Evolutionary conservation across 1,140 invertebrate genomes (phyloP).

Genomic region (Nixonia krombeini): DNA sequence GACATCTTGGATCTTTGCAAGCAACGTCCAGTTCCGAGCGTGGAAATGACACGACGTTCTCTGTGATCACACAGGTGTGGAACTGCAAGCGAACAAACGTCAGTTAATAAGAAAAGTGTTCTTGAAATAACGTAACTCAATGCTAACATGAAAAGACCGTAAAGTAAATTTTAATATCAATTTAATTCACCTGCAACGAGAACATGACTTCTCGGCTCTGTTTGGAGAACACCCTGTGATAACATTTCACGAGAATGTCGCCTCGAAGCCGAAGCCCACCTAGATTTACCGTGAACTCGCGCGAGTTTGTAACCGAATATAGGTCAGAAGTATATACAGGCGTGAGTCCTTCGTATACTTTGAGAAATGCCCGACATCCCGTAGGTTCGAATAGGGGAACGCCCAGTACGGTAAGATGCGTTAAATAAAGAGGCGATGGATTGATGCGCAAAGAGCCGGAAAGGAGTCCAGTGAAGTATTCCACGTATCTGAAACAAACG

Average conservation of each 20-base stretch:
- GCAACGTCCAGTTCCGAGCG: constrained; percentile 89
- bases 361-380: constrained; percentile 86
- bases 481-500: constrained; percentile 86
- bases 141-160: constrained; percentile 1
- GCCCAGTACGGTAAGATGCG: constrained; percentile 88
- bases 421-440: constrained; percentile 86
- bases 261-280: constrained; percentile 84
- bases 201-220: constrained; percentile 69
- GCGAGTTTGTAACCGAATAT: constrained; percentile 70
- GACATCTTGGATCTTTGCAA: constrained; percentile 80
- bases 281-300: constrained; percentile 80
- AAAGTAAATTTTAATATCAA: not conserved
- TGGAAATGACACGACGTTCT: constrained; percentile 86
- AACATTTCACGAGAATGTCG: constrained; percentile 92
- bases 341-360: constrained; percentile 87
- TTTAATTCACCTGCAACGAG: constrained; percentile 62
- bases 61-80: constrained; percentile 91
- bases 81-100: too few relatives aligned
- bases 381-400: constrained; percentile 82
- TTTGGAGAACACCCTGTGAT: constrained; percentile 77
- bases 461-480: constrained; percentile 91
- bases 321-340: constrained; percentile 87
- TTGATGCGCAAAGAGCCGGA: constrained; percentile 90
- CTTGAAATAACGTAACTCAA: too few relatives aligned
- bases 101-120: too few relatives aligned